A percentile compares a stretch with the other conserved stretches of the same genome.
Evolutionary conservation across 2,888 invertebrate genomes (phyloP).

Genomic region (Stramonita haemastoma): DNA sequence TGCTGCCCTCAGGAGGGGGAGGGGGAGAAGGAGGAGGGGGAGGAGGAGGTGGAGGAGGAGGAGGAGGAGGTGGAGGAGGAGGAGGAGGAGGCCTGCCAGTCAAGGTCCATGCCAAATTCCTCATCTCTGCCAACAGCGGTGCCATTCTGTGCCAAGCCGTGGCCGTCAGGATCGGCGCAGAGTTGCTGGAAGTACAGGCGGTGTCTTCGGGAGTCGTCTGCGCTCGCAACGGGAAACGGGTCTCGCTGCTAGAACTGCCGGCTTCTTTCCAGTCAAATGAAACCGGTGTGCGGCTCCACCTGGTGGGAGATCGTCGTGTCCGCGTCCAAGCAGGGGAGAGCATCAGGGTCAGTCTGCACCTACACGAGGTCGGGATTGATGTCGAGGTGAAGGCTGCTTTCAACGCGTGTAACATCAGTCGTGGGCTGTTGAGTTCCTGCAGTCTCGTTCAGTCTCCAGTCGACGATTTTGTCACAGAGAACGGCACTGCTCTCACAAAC

Average conservation of each 20-base stretch:
- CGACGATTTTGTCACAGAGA: conserved; percentile 31
- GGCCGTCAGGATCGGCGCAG: conserved; percentile 9
- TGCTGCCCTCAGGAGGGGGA: background rate
- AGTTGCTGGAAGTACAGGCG: conserved; percentile 31
- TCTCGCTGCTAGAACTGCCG: background rate
- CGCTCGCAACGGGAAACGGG: conserved; percentile 13
- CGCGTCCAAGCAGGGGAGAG: background rate
- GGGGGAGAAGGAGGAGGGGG: too few relatives aligned
- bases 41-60: too few relatives aligned
- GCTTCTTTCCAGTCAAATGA: background rate
- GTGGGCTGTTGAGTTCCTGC: conserved; percentile 44
- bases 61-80: too few relatives aligned
- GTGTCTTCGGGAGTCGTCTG: background rate
- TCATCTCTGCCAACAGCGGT: conserved; percentile 22
- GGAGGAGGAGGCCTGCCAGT: background rate
- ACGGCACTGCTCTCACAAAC: background rate
- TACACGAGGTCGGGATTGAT: conserved; percentile 26
- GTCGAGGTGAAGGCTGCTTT: conserved; percentile 18
- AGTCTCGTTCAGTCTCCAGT: background rate
- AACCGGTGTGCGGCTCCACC: background rate
- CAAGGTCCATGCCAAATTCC: conserved; percentile 29
- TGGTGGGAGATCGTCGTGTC: conserved; percentile 4
- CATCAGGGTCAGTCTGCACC: conserved; percentile 1
- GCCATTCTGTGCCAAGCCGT: conserved; percentile 36
- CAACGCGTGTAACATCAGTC: conserved; percentile 29